Base-by-base conservation (phyloP, 2,113 vertebrate species). In the Hyaena hyaena region DNA sequence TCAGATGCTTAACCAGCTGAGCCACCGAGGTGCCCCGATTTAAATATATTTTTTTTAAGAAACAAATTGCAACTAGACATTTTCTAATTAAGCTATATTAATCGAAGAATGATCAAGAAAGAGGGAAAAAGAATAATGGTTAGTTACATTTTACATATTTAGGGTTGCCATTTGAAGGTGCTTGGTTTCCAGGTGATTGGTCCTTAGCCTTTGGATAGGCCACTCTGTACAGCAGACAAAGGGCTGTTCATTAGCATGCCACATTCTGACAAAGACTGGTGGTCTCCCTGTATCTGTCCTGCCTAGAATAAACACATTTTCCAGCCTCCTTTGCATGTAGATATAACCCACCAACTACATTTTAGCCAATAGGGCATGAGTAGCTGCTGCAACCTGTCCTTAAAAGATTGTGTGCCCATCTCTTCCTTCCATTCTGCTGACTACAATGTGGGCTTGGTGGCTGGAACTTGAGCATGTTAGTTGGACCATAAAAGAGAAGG, bases 291-390 rank as follows among this genome's bases (percentile, higher is more conserved):
- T 83, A 71, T 81, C 39, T 90, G 5, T 55, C 93, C 84, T 58
- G 83, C n/a, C 71, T 39, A 84, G 33, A 92, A 65, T 48, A 81
- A 84, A 90, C 23, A 68, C 55, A 58, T 50, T 97, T 95, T 45
- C 79, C 43, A 80, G 33, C 65, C 5, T 84, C 23, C 45, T 12
- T 74, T 55, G 26, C 12, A 79, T 48, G 10, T 58, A 84, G 35
- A 2, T 74, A 24, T 84, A 97, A 92, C 43, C 24, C 48, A 58
- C 7, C 39, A 33, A 88, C 21, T 80, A 71, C 66, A 73, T 39
- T 53, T 50, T 80, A 96, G 35, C 39, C 31, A 35, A 4, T 87
- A 65, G 53, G 19, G 43, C 39, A 66, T 73, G 33, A 89, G 39
- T 39, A 95, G 58, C 71, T 97, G 88, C 68, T 48, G 65, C 63